These are phyloP conservation scores for Orgyia antiqua DNA, from an alignment of 2,888 invertebrate genomes.

Conservation along the genomic window DNA sequence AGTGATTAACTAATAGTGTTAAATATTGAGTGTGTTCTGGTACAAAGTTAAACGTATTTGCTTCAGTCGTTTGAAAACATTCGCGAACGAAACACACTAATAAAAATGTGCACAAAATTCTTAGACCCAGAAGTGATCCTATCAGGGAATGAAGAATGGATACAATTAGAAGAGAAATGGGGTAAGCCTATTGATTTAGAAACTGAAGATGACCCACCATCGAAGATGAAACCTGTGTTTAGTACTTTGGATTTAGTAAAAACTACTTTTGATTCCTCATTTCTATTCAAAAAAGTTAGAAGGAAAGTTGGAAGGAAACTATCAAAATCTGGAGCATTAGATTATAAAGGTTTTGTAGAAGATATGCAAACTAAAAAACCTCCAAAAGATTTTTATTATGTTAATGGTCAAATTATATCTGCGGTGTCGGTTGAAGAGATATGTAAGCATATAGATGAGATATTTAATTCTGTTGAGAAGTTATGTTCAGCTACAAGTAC, in stretches of 20 bases:
- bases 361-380: slow-evolving; percentile 38
- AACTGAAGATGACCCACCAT: slow-evolving; percentile 44
- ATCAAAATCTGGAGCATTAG: slow-evolving; percentile 41
- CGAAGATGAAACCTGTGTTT: slow-evolving; percentile 39
- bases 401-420: slow-evolving; percentile 49
- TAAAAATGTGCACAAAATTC: slow-evolving; percentile 27
- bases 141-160: slow-evolving; percentile 60
- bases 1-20: too few relatives aligned
- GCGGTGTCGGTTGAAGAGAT: slow-evolving; percentile 59
- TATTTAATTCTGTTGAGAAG: slow-evolving; percentile 63
- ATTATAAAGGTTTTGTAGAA: slow-evolving; percentile 54
- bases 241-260: slow-evolving; percentile 50
- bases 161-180: slow-evolving; percentile 58
- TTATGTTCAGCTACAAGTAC: slow-evolving; percentile 50
- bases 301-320: slow-evolving; percentile 42
- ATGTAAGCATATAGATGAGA: slow-evolving; percentile 56
- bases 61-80: too few relatives aligned
- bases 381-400: slow-evolving; percentile 19
- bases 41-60: too few relatives aligned
- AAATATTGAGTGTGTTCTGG: too few relatives aligned
- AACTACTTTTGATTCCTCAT: slow-evolving; percentile 61
- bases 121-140: slow-evolving; percentile 53
- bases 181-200: slow-evolving; percentile 59
- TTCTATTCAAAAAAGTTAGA: slow-evolving; percentile 50
- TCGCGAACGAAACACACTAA: slow-evolving; percentile 8